A percentile compares a stretch with the other conserved stretches of the same genome.
Evolutionary conservation across 2,797 vertebrate genomes (phyloP).

Genomic region (Okamejei kenojei): DNA sequence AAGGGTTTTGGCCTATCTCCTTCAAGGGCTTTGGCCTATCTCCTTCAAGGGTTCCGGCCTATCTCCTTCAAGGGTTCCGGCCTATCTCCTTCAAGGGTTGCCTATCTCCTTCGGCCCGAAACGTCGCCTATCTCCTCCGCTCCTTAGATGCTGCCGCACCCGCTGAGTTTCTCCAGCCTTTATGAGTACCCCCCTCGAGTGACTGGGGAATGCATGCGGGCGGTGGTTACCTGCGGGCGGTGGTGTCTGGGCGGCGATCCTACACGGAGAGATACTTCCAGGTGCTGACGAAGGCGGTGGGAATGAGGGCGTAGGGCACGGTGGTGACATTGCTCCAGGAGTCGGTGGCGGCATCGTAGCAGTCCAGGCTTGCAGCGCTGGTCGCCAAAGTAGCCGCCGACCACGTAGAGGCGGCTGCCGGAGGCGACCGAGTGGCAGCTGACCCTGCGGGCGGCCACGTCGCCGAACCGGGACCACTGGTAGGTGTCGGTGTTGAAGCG

Average conservation of each 20-base stretch:
- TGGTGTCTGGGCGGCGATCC: neutral
- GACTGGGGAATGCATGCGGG: too few relatives aligned
- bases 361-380: conserved; percentile 74
- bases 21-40: too few relatives aligned
- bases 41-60: too few relatives aligned
- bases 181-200: too few relatives aligned
- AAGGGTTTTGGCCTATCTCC: too few relatives aligned
- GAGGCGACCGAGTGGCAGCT: conserved; percentile 75
- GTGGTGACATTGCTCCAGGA: conserved; percentile 77
- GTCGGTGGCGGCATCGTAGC: conserved; percentile 71
- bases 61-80: too few relatives aligned
- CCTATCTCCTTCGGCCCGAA: too few relatives aligned
- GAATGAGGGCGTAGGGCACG: conserved; percentile 76
- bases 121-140: too few relatives aligned
- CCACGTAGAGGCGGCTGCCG: conserved; percentile 72
- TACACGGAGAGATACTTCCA: conserved; percentile 77
- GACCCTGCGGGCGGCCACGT: conserved; percentile 70
- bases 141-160: too few relatives aligned
- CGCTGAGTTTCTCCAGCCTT: too few relatives aligned
- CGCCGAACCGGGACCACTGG: conserved; percentile 75
- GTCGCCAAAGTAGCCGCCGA: conserved; percentile 74
- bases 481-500: conserved; percentile 78
- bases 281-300: conserved; percentile 78
- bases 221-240: too few relatives aligned
- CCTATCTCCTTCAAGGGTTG: too few relatives aligned